These are phyloP conservation scores for Dichetophora obliterata DNA, from an alignment of 2,888 invertebrate genomes.

Conservation along the genomic window DNA sequence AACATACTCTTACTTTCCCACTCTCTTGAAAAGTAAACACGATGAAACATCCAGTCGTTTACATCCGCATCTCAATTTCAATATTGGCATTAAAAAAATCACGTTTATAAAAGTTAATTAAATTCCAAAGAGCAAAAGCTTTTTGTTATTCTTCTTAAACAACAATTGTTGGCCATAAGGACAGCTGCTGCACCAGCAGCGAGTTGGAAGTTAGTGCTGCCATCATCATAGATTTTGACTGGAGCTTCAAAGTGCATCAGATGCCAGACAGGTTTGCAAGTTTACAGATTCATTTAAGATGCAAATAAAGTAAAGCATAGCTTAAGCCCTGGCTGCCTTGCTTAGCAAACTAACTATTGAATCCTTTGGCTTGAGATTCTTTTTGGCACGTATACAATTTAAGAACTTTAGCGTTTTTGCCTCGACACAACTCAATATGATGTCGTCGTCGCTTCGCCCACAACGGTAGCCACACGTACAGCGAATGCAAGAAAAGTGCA, in stretches of 20 bases:
- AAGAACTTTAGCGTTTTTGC: slow-evolving; percentile 1
- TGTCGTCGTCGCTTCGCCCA: not conserved
- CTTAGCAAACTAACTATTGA: not conserved
- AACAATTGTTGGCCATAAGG: not conserved
- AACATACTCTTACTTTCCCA: not conserved
- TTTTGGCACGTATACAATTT: slow-evolving; percentile 6
- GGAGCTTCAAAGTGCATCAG: slow-evolving; percentile 2
- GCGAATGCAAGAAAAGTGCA: not conserved
- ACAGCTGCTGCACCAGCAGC: too few relatives aligned
- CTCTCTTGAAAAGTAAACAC: not conserved
- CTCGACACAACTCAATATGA: slow-evolving; percentile 20
- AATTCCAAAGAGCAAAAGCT: not conserved
- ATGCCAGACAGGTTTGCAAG: not conserved
- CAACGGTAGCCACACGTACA: not conserved
- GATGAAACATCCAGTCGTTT: not conserved
- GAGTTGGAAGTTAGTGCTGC: not conserved
- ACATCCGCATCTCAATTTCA: slow-evolving; percentile 17
- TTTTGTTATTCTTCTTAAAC: not conserved
- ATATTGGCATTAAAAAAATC: slow-evolving; percentile 10
- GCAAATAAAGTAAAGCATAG: slow-evolving; percentile 22
- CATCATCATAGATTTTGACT: not conserved
- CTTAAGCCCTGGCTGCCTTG: not conserved
- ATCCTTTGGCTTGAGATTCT: too few relatives aligned
- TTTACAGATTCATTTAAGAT: slow-evolving; percentile 25
- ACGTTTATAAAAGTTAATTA: not conserved